These are phyloP conservation scores for Epistrophe grossulariae DNA, from an alignment of 2,888 invertebrate species.

Conservation along the genomic window DNA sequence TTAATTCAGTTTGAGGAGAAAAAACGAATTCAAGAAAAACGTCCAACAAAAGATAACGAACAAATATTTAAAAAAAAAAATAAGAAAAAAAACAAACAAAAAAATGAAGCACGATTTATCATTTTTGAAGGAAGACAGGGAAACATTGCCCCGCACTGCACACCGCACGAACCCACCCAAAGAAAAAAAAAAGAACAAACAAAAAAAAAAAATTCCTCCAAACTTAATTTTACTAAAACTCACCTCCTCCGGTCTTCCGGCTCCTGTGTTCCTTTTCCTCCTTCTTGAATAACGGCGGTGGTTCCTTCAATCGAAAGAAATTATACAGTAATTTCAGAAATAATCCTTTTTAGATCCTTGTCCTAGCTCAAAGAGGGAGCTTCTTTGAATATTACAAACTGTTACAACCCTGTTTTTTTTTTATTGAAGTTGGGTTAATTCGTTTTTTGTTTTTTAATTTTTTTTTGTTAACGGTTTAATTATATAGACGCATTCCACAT, in stretches of 20 bases:
- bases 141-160: not conserved
- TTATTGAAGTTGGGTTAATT: not conserved
- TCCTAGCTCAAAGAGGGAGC: constrained; percentile 8
- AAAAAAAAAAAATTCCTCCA: not conserved
- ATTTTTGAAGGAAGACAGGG: constrained; percentile 16
- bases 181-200: not conserved
- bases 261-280: not conserved
- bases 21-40: constrained; percentile 30
- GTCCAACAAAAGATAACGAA: constrained; percentile 15
- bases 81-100: not conserved
- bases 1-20: constrained; percentile 26
- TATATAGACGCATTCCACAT: constrained; percentile 37
- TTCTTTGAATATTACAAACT: constrained; percentile 13
- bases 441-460: constrained; percentile 1
- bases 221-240: constrained; percentile 25
- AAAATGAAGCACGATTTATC: constrained; percentile 28
- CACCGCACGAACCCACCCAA: not conserved
- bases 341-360: constrained; percentile 58
- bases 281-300: not conserved
- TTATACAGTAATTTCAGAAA: constrained; percentile 35
- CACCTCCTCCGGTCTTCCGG: constrained; percentile 1
- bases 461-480: constrained; percentile 12
- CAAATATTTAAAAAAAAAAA: constrained; percentile 7
- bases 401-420: constrained; percentile 1
- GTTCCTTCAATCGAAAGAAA: constrained; percentile 2